A percentile compares a stretch with the other conserved stretches of the same genome.
These are phyloP conservation scores for Ambastaia sidthimunki DNA, from an alignment of 2,797 vertebrate species.

Conservation along the genomic window DNA sequence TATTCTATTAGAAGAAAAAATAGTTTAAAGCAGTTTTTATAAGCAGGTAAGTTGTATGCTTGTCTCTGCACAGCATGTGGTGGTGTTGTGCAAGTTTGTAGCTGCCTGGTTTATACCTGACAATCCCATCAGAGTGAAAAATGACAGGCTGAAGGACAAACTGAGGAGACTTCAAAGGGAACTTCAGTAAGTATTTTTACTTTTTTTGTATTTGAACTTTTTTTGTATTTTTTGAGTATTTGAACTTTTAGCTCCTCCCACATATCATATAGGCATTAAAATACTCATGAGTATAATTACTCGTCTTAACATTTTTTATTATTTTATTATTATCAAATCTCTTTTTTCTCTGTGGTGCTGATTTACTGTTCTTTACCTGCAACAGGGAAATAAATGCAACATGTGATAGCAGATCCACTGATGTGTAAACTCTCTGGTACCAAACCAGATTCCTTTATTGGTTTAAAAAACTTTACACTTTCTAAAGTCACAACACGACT, in stretches of 20 bases:
- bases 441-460: neutral
- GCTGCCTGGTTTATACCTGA: conserved; percentile 91
- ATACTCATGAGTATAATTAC: neutral
- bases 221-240: too few species aligned
- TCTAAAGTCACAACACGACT: neutral
- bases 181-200: conserved; percentile 55
- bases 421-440: conserved; percentile 40
- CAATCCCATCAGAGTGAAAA: conserved; percentile 82
- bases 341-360: neutral
- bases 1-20: neutral
- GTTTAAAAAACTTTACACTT: neutral
- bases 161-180: conserved; percentile 66
- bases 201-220: too few species aligned
- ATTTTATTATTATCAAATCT: too few species aligned
- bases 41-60: neutral
- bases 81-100: conserved; percentile 87
- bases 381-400: conserved; percentile 23
- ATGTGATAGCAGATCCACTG: conserved; percentile 44
- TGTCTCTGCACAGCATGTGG: conserved; percentile 80
- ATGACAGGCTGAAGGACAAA: conserved; percentile 75
- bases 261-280: neutral
- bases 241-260: too few species aligned
- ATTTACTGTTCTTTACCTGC: conserved; percentile 3
- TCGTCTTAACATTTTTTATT: neutral
- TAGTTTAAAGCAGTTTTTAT: neutral